These are phyloP conservation scores for Pachycephala philippinensis DNA, from an alignment of 2,113 vertebrate genomes.

Conservation along the genomic window DNA sequence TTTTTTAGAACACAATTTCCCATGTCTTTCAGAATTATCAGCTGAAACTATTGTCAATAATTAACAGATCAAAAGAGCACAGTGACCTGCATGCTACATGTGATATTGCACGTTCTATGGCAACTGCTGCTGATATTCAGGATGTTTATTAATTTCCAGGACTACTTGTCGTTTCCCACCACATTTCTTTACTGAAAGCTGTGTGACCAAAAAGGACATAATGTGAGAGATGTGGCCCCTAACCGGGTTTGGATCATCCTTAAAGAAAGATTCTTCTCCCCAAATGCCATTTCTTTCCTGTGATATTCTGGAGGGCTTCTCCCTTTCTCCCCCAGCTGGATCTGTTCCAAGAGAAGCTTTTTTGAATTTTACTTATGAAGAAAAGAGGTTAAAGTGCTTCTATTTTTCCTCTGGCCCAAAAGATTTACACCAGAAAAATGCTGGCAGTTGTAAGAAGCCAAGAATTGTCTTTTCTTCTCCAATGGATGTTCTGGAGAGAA, in stretches of 20 bases:
- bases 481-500: background rate
- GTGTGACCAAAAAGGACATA: background rate
- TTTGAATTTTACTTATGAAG: background rate
- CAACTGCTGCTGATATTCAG: background rate
- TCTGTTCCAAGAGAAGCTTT: background rate
- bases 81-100: background rate
- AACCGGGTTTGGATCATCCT: background rate
- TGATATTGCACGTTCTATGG: background rate
- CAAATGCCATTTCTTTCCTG: background rate
- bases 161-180: background rate
- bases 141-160: background rate
- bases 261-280: background rate
- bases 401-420: background rate
- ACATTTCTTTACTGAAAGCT: background rate
- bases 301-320: background rate
- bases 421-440: background rate
- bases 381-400: background rate
- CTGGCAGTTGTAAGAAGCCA: background rate
- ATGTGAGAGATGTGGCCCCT: background rate
- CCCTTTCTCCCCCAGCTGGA: background rate
- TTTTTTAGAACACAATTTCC: background rate
- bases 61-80: background rate
- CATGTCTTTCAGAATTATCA: background rate
- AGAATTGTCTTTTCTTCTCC: background rate
- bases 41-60: background rate